Evolutionary conservation across 1,140 invertebrate genomes (phyloP).

Genomic region (Cataglyphis hispanica): DNA sequence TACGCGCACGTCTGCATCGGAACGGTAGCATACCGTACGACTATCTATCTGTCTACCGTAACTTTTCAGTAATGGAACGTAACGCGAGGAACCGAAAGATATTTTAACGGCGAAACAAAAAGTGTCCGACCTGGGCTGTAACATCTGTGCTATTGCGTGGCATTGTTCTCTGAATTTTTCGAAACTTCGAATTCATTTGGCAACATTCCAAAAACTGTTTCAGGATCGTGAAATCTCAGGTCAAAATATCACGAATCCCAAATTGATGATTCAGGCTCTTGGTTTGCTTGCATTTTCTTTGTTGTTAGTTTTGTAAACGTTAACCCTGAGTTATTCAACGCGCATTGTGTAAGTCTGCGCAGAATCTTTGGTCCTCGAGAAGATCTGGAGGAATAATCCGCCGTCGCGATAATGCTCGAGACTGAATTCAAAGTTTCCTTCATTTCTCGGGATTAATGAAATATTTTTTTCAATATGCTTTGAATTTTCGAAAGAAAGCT

Average conservation of each 20-base stretch:
- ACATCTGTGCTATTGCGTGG: neutral
- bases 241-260: neutral
- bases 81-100: neutral
- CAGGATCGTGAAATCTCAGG: neutral
- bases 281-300: slow-evolving; percentile 32
- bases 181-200: neutral
- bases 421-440: neutral
- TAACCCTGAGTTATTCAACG: slow-evolving; percentile 51
- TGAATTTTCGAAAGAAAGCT: neutral
- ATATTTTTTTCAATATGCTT: neutral
- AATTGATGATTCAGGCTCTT: neutral
- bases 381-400: slow-evolving; percentile 4
- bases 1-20: slow-evolving; percentile 68
- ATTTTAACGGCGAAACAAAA: neutral
- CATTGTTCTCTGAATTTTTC: neutral
- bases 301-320: slow-evolving; percentile 24
- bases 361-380: slow-evolving; percentile 32
- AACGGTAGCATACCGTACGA: slow-evolving; percentile 69
- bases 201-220: neutral
- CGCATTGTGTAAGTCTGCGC: slow-evolving; percentile 15
- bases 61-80: slow-evolving; percentile 71
- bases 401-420: slow-evolving; percentile 13
- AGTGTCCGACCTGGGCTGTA: no score
- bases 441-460: neutral
- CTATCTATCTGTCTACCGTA: slow-evolving; percentile 69